phyloP scores from a whole-genome alignment of 30 jellyfish, hydroid and myxozoan genomes.

The Pseudorhiza aurosa region DNA sequence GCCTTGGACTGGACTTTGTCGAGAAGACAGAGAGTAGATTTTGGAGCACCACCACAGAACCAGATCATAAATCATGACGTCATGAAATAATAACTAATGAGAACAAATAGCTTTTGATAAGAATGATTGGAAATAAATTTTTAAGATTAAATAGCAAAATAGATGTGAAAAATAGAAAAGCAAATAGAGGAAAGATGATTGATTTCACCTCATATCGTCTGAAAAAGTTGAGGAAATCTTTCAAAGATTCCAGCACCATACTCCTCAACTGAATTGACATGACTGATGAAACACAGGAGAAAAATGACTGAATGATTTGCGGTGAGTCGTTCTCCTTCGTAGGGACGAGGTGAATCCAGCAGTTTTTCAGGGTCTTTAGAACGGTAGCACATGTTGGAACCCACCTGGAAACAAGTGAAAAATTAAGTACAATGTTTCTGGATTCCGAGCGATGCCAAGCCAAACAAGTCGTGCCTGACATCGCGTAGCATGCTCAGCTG shows the following conservation, averaged over 20 bases:
- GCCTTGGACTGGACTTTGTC: no score
- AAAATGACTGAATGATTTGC: conserved; percentile 84
- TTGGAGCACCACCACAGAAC: no score
- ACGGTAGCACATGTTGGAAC: conserved; percentile 84
- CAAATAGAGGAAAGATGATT: not conserved
- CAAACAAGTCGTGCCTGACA: no score
- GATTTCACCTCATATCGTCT: conserved; percentile 55
- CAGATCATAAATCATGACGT: no score
- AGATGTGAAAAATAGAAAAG: not conserved
- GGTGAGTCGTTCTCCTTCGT: conserved; percentile 57
- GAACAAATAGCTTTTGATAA: no score
- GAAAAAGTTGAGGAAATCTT: conserved; percentile 68
- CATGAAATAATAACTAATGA: no score
- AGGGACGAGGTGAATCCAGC: conserved; percentile 87
- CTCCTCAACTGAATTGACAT: conserved; percentile 92
- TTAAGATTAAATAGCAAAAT: not conserved
- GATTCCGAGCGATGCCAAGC: no score
- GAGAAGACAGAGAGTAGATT: no score
- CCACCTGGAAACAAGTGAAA: no score
- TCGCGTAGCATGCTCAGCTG: no score
- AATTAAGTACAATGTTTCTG: no score
- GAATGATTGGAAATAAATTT: no score
- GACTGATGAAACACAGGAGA: conserved; percentile 82
- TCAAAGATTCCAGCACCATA: conserved; percentile 85
- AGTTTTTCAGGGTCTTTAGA: conserved; percentile 62